These are phyloP conservation scores for Cyanoderma ruficeps DNA, from an alignment of 2,113 vertebrate species.

Conservation along the genomic window DNA sequence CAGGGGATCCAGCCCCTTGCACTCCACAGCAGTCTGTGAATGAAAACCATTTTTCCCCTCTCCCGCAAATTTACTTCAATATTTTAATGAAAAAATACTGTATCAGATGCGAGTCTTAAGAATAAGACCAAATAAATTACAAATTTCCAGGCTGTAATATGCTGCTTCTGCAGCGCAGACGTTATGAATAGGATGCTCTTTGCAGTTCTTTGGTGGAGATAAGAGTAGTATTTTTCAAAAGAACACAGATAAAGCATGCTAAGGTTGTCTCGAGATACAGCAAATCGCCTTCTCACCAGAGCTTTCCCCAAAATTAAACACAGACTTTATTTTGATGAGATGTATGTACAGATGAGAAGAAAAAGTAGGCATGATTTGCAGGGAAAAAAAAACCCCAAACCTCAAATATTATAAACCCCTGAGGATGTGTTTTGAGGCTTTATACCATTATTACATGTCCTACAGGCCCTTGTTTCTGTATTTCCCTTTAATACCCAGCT, in stretches of 20 bases:
- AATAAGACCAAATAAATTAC: conserved; percentile 16
- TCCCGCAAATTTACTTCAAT: background rate
- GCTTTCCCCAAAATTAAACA: background rate
- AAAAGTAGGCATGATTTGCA: background rate
- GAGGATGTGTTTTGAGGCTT: background rate
- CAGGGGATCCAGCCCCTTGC: background rate
- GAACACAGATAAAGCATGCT: conserved; percentile 9
- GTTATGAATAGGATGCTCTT: background rate
- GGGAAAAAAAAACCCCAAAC: background rate
- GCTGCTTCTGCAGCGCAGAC: background rate
- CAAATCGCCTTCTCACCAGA: background rate
- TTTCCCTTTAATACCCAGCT: background rate
- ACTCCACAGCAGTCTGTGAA: background rate
- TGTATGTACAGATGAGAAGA: background rate
- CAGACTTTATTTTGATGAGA: background rate
- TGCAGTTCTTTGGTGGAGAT: background rate
- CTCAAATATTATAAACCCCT: background rate
- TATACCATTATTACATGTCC: background rate
- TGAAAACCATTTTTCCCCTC: background rate
- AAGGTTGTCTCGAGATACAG: background rate
- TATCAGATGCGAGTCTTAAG: background rate
- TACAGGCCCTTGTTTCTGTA: background rate
- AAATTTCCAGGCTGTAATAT: background rate
- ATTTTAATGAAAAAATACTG: conserved; percentile 29
- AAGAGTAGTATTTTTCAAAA: conserved; percentile 18